Percentiles rank a stretch among this genome's conserved stretches.
phyloP scores from a whole-genome alignment of 2,113 vertebrate species.

The Sinocyclocheilus rhinocerous region DNA sequence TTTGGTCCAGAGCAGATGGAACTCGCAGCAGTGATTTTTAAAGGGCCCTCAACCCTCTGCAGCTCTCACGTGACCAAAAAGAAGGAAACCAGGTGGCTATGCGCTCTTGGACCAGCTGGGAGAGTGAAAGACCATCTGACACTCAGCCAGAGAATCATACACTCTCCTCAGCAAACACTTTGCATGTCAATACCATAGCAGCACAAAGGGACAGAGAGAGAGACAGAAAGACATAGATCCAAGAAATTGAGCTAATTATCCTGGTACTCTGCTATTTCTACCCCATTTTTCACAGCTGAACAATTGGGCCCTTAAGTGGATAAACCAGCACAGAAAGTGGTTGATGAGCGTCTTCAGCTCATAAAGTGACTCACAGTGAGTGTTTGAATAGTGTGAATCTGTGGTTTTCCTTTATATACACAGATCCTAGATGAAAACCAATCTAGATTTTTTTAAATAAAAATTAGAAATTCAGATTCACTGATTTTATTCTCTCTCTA shows the following conservation, averaged over 20 bases:
- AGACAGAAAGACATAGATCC: slow-evolving; percentile 57
- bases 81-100: slow-evolving; percentile 82
- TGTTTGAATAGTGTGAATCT: background rate
- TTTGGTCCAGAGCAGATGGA: slow-evolving; percentile 80
- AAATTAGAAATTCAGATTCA: background rate
- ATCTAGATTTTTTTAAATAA: background rate
- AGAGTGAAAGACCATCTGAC: slow-evolving; percentile 76
- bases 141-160: slow-evolving; percentile 73
- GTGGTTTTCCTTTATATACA: background rate
- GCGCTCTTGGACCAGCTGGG: slow-evolving; percentile 82
- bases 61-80: slow-evolving; percentile 72
- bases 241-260: slow-evolving; percentile 74
- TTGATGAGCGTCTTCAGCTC: slow-evolving; percentile 39
- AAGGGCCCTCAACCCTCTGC: slow-evolving; percentile 74
- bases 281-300: slow-evolving; percentile 50
- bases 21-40: slow-evolving; percentile 72
- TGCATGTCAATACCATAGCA: slow-evolving; percentile 79
- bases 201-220: slow-evolving; percentile 70
- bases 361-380: background rate
- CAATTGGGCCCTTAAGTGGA: slow-evolving; percentile 48
- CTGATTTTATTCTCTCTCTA: background rate
- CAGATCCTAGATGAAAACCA: background rate
- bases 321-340: slow-evolving; percentile 48
- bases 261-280: slow-evolving; percentile 65
- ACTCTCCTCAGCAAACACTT: slow-evolving; percentile 75